Base-by-base conservation (phyloP, 1,140 invertebrate species). In the Popillia japonica region DNA sequence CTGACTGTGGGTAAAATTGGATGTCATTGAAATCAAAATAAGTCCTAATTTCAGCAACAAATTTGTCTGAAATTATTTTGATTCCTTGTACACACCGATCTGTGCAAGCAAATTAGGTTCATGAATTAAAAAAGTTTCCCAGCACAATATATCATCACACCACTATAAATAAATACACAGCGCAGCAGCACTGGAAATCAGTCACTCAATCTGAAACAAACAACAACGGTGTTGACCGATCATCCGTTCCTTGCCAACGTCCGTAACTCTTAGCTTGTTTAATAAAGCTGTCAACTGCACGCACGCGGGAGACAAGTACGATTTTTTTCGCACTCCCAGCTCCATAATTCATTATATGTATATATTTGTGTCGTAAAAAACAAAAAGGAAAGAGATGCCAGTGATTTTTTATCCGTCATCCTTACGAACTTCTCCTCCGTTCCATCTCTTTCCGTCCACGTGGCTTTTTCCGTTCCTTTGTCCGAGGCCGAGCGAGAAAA, bases 291-390 rank as follows among this genome's bases (percentile, higher is more conserved):
- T 68, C 61, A 68, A 10, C 27, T 7, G 61, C 61, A 68, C 8
- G 20, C 61, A 22, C 22, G 27, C 61, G 11, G 22, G 6, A 55
- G 61, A 68, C 61, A 68, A 27, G 27, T 22, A 22, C 27, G 61
- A 68, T 68, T 68, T 68, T 68, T 68, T 68, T 68, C 27, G 27
- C 61, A 22, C 61, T 68, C 61, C 6, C 61, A 68, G 11, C 22
- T 68, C 61, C 22, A 34, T 34, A 68, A 68, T 11, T 68, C 61
- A 68, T 68, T 68, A 68, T 68, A 22, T 68, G 22, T 68, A 64
- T 64, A 64, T 64, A 68, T 34, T 27, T 68, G 9, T 68, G 20
- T 68, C 27, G 61, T 68, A 68, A 22, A 68, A 68, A 68, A 68
- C 22, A 68, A 68, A 68, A 48, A 68, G 10, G 27, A 27, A 20